Evolutionary conservation across 2,113 vertebrate genomes (phyloP).

Genomic region (Micronycteris hirsuta): DNA sequence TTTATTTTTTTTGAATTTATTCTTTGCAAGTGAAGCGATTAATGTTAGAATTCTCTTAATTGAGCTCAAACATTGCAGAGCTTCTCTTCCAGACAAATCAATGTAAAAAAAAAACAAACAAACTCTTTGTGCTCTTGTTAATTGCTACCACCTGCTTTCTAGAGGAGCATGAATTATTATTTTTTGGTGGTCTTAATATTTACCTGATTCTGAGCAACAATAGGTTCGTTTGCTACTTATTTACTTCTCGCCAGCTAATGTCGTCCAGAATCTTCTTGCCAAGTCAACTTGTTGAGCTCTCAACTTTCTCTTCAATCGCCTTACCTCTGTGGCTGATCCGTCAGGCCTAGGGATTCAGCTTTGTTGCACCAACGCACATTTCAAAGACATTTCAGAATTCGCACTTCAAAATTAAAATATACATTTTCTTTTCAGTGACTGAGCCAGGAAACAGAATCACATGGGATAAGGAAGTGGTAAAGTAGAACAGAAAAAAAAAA

Average conservation of each 20-base stretch:
- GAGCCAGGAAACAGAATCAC: slow-evolving; percentile 60
- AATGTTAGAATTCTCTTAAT: slow-evolving; percentile 46
- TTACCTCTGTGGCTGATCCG: slow-evolving; percentile 58
- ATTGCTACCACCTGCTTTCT: slow-evolving; percentile 1
- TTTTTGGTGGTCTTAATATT: neutral
- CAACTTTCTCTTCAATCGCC: slow-evolving; percentile 25
- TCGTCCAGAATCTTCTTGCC: slow-evolving; percentile 32
- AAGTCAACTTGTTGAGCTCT: slow-evolving; percentile 60
- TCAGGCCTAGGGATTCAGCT: slow-evolving; percentile 63
- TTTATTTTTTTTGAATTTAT: slow-evolving; percentile 41
- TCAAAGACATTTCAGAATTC: slow-evolving; percentile 67
- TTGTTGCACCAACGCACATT: slow-evolving; percentile 46
- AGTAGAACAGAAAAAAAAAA: slow-evolving; percentile 66
- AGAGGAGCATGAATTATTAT: neutral
- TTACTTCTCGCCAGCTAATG: neutral
- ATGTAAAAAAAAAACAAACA: neutral
- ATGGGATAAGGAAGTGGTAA: slow-evolving; percentile 66
- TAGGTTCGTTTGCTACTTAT: neutral
- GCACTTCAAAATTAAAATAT: slow-evolving; percentile 75
- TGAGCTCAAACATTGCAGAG: neutral
- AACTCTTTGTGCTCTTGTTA: neutral
- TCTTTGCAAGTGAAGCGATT: slow-evolving; percentile 24
- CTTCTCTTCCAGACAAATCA: slow-evolving; percentile 45
- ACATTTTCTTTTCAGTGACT: slow-evolving; percentile 68
- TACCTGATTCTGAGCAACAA: slow-evolving; percentile 16